phyloP scores from a whole-genome alignment of 1,140 invertebrate genomes.

The Chrysomallon squamiferum region DNA sequence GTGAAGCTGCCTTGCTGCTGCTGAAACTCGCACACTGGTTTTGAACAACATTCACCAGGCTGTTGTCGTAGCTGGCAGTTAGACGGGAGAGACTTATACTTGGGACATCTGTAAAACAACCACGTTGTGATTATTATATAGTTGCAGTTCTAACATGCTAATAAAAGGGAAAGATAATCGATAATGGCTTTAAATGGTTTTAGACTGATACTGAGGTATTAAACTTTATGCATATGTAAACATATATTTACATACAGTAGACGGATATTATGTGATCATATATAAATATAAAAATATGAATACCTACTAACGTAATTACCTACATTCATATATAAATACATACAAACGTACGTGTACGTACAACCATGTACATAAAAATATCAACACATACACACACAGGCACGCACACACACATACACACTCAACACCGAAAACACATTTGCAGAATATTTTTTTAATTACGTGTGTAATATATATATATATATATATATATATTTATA shows the following conservation, averaged over 20 bases:
- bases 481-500: too few species aligned
- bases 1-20: slow-evolving; percentile 47
- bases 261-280: too few species aligned
- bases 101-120: slow-evolving; percentile 39
- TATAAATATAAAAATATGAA: too few species aligned
- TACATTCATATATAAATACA: too few species aligned
- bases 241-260: neutral
- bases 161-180: neutral
- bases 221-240: neutral
- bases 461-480: too few species aligned
- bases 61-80: slow-evolving; percentile 40
- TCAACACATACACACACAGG: too few species aligned
- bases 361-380: too few species aligned
- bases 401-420: too few species aligned
- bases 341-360: too few species aligned
- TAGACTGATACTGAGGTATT: neutral
- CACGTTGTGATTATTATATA: neutral
- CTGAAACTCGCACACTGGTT: slow-evolving; percentile 48
- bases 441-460: too few species aligned
- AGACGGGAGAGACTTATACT: slow-evolving; percentile 38
- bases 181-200: neutral
- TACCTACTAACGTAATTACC: too few species aligned
- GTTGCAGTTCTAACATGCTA: neutral
- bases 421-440: too few species aligned
- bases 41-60: slow-evolving; percentile 45